Evolutionary conservation across 2,888 invertebrate genomes (phyloP).

Genomic region (Leucania comma): DNA sequence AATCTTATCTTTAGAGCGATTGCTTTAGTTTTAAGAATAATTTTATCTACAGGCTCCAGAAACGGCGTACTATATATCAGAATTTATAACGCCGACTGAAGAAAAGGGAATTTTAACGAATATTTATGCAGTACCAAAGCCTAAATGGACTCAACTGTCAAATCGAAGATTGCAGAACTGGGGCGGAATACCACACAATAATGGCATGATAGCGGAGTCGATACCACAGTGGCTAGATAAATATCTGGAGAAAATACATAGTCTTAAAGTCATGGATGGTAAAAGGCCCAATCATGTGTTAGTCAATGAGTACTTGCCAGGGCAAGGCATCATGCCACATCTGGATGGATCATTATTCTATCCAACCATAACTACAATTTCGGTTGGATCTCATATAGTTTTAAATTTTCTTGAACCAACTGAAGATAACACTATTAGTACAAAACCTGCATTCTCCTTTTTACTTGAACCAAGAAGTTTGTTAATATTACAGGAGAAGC

Average conservation of each 20-base stretch:
- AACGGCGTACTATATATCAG: slow-evolving; percentile 95
- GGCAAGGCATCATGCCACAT: slow-evolving; percentile 99
- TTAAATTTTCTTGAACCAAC: slow-evolving; percentile 94
- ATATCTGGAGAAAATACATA: slow-evolving; percentile 93
- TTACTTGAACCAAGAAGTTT: slow-evolving; percentile 97
- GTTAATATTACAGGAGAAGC: slow-evolving; percentile 94
- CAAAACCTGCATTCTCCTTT: slow-evolving; percentile 92
- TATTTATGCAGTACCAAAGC: slow-evolving; percentile 95
- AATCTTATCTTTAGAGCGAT: slow-evolving; percentile 24
- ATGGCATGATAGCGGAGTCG: slow-evolving; percentile 97
- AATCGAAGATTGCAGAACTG: slow-evolving; percentile 99
- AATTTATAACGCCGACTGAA: slow-evolving; percentile 95
- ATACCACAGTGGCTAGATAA: slow-evolving; percentile 96
- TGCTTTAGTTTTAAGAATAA: slow-evolving; percentile 1
- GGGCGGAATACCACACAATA: slow-evolving; percentile 98
- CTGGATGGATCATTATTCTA: slow-evolving; percentile 98
- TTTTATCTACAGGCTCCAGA: slow-evolving; percentile 87
- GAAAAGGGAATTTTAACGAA: slow-evolving; percentile 93
- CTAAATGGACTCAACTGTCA: slow-evolving; percentile 98
- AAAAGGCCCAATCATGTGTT: slow-evolving; percentile 97
- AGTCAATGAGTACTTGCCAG: slow-evolving; percentile 97
- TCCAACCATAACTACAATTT: slow-evolving; percentile 98
- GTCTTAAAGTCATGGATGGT: slow-evolving; percentile 93
- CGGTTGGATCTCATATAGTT: slow-evolving; percentile 97
- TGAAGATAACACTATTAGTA: slow-evolving; percentile 76